A percentile compares a stretch with the other conserved stretches of the same genome.
Evolutionary conservation across 2,888 invertebrate genomes (phyloP).

Genomic region (Orthosia incerta): DNA sequence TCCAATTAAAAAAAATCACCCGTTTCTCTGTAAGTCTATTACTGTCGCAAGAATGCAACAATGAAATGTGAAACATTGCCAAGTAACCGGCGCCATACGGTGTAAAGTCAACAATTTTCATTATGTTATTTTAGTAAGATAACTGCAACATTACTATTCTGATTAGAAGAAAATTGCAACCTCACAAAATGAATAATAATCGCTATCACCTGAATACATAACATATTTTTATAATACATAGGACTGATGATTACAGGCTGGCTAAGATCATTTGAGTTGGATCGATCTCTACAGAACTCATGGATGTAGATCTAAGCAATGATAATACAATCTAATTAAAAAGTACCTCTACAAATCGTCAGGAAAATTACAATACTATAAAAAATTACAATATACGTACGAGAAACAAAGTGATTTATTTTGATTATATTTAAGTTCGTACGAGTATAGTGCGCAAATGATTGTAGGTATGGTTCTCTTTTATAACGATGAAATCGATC

Average conservation of each 20-base stretch:
- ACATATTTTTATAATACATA: neutral
- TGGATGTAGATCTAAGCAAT: neutral
- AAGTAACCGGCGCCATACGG: slow-evolving; percentile 15
- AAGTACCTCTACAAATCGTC: neutral
- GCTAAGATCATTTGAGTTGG: neutral
- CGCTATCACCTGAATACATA: neutral
- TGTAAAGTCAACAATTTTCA: slow-evolving; percentile 5
- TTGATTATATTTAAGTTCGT: slow-evolving; percentile 2
- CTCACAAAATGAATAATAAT: neutral
- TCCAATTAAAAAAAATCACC: neutral
- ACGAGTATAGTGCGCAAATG: slow-evolving; percentile 8
- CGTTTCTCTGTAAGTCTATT: slow-evolving; percentile 24
- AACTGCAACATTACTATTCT: neutral
- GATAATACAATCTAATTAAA: neutral
- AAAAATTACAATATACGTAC: too few species aligned
- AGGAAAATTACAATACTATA: slow-evolving; percentile 1
- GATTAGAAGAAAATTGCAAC: slow-evolving; percentile 42
- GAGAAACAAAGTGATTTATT: slow-evolving; percentile 7
- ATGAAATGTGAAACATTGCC: slow-evolving; percentile 29
- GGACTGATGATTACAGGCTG: neutral
- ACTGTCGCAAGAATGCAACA: slow-evolving; percentile 14
- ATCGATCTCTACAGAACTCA: neutral
- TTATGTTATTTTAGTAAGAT: neutral
- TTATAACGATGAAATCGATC: slow-evolving; percentile 1
- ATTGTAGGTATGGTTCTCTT: neutral